A percentile compares a stretch with the other conserved stretches of the same genome.
Conservation (phyloP, 2,113 vertebrate species). For the Nothobranchius kuhntae region DNA sequence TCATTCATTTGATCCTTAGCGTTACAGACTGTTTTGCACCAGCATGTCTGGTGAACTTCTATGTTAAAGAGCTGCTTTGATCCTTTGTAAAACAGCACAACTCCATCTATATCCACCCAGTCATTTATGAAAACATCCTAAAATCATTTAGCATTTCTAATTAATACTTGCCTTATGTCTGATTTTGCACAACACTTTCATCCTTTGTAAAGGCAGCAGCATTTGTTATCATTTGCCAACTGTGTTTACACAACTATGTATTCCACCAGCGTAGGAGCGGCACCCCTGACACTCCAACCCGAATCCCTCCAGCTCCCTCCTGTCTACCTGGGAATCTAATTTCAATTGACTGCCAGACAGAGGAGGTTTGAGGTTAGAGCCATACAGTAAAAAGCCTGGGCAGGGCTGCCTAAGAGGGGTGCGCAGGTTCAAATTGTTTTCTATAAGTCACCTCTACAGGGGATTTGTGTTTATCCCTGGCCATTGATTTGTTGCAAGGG, state of each 20-base stretch:
- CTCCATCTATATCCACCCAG: slow-evolving; percentile 4
- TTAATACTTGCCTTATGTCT: slow-evolving; percentile 1
- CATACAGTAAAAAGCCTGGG: slow-evolving; percentile 63
- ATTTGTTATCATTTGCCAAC: slow-evolving; percentile 35
- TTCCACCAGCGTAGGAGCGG: slow-evolving; percentile 32
- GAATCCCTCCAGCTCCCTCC: slow-evolving; percentile 10
- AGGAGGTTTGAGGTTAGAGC: slow-evolving; percentile 72
- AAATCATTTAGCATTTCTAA: not conserved
- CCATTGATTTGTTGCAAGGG: slow-evolving; percentile 74
- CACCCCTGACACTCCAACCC: slow-evolving; percentile 26
- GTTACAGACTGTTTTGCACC: slow-evolving; percentile 49
- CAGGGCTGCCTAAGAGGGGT: slow-evolving; percentile 52
- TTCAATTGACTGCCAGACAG: slow-evolving; percentile 70
- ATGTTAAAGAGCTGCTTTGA: slow-evolving; percentile 5
- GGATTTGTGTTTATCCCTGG: slow-evolving; percentile 72
- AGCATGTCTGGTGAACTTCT: slow-evolving; percentile 11
- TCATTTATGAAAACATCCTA: slow-evolving; percentile 11
- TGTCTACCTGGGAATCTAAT: slow-evolving; percentile 71
- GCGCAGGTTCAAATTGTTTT: slow-evolving; percentile 73
- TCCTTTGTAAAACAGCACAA: slow-evolving; percentile 22
- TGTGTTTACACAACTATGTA: slow-evolving; percentile 53
- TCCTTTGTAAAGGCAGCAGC: slow-evolving; percentile 22
- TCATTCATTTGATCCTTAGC: slow-evolving; percentile 44
- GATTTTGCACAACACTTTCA: not conserved
- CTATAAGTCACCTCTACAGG: slow-evolving; percentile 76